Conservation (phyloP, 1,140 invertebrate genomes). For the Ips nitidus region DNA sequence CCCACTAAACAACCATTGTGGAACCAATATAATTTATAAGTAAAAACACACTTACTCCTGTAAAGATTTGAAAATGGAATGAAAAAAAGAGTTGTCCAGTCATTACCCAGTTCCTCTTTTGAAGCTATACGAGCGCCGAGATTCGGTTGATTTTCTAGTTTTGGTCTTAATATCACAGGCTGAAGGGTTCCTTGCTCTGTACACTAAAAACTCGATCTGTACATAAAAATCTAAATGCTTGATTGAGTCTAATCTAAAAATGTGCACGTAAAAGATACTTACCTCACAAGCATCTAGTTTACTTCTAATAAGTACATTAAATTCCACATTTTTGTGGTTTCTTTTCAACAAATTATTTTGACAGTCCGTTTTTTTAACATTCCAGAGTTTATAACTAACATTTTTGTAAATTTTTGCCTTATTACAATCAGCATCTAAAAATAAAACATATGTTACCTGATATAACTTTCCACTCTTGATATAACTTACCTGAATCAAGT, state of each 20-base stretch:
- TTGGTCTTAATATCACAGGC: slow-evolving; percentile 50
- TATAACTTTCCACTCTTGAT: neutral
- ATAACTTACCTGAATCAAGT: neutral
- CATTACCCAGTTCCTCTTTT: slow-evolving; percentile 51
- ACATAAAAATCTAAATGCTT: neutral
- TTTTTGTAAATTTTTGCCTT: slow-evolving; percentile 10
- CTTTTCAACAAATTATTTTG: slow-evolving; percentile 51
- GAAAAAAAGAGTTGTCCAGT: slow-evolving; percentile 55
- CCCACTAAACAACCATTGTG: slow-evolving; percentile 48
- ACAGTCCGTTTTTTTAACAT: slow-evolving; percentile 46
- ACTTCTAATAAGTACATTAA: slow-evolving; percentile 53
- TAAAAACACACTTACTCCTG: slow-evolving; percentile 49
- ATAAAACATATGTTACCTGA: neutral
- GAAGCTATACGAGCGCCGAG: slow-evolving; percentile 54
- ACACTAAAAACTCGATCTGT: slow-evolving; percentile 16
- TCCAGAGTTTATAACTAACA: slow-evolving; percentile 54
- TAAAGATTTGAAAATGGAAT: slow-evolving; percentile 52
- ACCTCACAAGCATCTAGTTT: slow-evolving; percentile 54
- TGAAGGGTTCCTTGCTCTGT: slow-evolving; percentile 36
- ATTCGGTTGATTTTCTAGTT: slow-evolving; percentile 55
- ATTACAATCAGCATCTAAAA: neutral
- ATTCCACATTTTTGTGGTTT: slow-evolving; percentile 47
- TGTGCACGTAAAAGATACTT: slow-evolving; percentile 19
- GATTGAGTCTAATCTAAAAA: neutral
- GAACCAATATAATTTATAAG: neutral